Base-by-base conservation (phyloP, 2,888 invertebrate species). In the Microplitis manilae region DNA sequence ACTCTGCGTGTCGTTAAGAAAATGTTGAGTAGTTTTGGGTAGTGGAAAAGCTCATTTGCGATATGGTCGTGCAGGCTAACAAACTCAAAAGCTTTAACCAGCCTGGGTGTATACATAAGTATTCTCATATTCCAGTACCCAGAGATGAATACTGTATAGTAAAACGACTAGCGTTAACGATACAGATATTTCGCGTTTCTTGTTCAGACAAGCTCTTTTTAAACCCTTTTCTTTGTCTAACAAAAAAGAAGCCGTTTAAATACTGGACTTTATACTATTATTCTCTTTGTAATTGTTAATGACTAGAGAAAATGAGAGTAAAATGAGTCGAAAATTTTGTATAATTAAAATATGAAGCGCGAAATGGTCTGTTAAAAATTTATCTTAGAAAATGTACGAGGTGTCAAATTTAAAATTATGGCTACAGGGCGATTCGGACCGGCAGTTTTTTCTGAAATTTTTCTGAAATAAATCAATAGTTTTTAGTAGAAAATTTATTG, bases 181-280 rank as follows among this genome's bases (percentile, higher is more conserved):
- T 73, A 65, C 73, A 75, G 64, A 77, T 77, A 76, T 76, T 76
- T 69, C 73, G 71, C 75, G 62, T 74, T 71, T 77, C 6, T 62
- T 72, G 38, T n/a, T 72, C 64, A 20, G 50, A 50, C 9, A 65
- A 15, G 15, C 38, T 39, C n/a, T 61, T 71, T 30, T 30, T 30
- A 41, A 72, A 64, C 64, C 20, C 7, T 40, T 64, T 41, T 64
- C 72, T 64, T 72, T 72, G 72, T 72, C 9, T 20, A n/a, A 65
- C 30, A 30, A 69, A 15, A 75, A 79, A 78, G 75, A 78, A 79
- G 78, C 77, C 78, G 78, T 80, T 80, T 75, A 77, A 68, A 79
- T 69, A 76, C 74, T 67, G 76, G 78, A 78, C 78, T 60, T 64
- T 50, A 76, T 76, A 75, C 59, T 71, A 64, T 68, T 71, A 71